Conservation (phyloP, 2,797 vertebrate genomes). For the Peromyscus aztecus region DNA sequence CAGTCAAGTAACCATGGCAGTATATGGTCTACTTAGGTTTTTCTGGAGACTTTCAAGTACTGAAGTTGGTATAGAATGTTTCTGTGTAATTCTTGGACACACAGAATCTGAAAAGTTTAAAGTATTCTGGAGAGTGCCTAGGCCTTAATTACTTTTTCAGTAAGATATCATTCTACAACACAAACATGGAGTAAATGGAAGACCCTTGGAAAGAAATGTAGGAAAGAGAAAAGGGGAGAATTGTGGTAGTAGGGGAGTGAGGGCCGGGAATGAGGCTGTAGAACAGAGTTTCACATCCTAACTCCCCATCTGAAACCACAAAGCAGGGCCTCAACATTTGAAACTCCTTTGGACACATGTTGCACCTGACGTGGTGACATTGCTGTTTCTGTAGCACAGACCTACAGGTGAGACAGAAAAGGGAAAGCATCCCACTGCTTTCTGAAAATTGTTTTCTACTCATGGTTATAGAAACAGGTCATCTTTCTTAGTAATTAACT, state of each 20-base stretch:
- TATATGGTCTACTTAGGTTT: background rate
- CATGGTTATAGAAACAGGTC: background rate
- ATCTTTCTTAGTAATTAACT: background rate
- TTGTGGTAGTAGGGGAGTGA: background rate
- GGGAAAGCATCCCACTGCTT: background rate
- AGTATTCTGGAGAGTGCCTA: background rate
- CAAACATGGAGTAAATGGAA: background rate
- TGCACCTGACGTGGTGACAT: background rate
- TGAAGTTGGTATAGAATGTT: background rate
- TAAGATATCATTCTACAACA: background rate
- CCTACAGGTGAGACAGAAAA: background rate
- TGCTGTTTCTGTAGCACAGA: background rate
- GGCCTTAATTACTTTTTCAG: background rate
- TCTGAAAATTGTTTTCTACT: background rate
- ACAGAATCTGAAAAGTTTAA: background rate
- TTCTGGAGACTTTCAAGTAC: background rate
- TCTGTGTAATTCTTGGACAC: background rate
- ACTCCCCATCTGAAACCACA: background rate
- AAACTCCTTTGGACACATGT: accelerated
- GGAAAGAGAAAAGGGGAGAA: background rate
- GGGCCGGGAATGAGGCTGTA: background rate
- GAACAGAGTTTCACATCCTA: accelerated
- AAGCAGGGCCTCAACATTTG: background rate
- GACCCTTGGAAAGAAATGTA: background rate
- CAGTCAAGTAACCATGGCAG: background rate